Conservation (phyloP, 2,888 invertebrate genomes). For the Eutolmus rufibarbis region DNA sequence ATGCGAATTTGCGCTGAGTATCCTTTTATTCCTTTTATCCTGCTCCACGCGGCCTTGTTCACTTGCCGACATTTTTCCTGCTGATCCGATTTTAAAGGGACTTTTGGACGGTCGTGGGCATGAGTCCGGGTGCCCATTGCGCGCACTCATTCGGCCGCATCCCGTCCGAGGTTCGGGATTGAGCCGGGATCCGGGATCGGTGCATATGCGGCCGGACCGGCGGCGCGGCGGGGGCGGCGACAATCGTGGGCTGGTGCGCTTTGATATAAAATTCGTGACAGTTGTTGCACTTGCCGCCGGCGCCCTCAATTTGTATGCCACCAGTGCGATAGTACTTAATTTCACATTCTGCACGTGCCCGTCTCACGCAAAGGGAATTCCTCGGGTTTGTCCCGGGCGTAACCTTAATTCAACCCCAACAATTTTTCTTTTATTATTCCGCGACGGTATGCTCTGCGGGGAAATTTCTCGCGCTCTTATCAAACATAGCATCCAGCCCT, state of each 20-base stretch:
- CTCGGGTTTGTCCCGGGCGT: background rate
- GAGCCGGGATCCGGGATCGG: background rate
- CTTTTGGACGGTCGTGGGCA: background rate
- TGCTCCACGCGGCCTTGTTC: background rate
- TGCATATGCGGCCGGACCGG: background rate
- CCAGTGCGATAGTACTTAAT: conserved; percentile 11
- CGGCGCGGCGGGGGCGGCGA: background rate
- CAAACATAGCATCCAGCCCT: background rate
- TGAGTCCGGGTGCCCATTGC: background rate
- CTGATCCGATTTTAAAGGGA: conserved; percentile 37
- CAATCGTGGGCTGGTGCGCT: background rate
- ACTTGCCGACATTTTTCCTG: background rate
- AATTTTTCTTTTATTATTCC: conserved; percentile 17
- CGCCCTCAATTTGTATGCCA: conserved; percentile 28
- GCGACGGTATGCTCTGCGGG: background rate
- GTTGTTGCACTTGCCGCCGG: conserved; percentile 29
- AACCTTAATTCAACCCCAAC: conserved; percentile 7
- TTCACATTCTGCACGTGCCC: conserved; percentile 9
- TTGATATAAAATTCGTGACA: conserved; percentile 38
- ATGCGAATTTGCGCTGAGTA: conserved; percentile 49
- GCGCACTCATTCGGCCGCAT: background rate
- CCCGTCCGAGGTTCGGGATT: background rate
- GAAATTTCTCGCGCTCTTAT: background rate
- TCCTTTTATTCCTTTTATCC: conserved; percentile 28
- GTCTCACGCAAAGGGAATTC: conserved; percentile 14